Percentiles rank a stretch among this genome's conserved stretches.
Conservation (phyloP, 1,140 invertebrate genomes). For the Conus betulinus region DNA sequence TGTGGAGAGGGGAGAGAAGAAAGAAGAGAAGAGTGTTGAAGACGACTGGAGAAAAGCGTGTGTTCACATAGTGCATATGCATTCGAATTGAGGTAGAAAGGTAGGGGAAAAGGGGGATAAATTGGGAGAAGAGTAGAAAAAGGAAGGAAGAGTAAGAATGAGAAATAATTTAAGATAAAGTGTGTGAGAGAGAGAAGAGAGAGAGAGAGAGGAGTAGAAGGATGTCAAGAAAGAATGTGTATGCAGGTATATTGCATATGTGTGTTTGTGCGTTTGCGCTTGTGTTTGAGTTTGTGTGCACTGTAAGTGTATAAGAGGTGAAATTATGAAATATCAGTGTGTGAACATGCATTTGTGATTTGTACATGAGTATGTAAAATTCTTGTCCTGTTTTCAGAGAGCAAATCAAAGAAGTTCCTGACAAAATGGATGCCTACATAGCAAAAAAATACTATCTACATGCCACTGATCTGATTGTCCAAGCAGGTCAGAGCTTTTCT, state of each 20-base stretch:
- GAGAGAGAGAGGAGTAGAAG: too few species aligned
- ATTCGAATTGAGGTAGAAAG: too few species aligned
- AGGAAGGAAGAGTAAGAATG: too few species aligned
- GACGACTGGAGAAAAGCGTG: too few species aligned
- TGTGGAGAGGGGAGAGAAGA: too few species aligned
- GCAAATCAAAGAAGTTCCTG: conserved; percentile 86
- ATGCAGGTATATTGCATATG: neutral
- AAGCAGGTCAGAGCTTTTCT: conserved; percentile 64
- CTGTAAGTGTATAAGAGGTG: neutral
- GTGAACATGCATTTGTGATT: neutral
- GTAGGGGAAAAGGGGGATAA: too few species aligned
- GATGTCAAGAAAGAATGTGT: neutral
- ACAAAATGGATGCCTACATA: conserved; percentile 83
- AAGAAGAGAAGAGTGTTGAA: too few species aligned
- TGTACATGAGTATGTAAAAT: too few species aligned
- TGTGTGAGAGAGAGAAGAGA: too few species aligned
- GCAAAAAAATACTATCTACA: conserved; percentile 88
- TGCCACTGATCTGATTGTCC: conserved; percentile 88
- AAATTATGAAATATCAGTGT: neutral
- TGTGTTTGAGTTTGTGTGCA: neutral
- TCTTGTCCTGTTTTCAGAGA: conserved; percentile 78
- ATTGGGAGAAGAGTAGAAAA: too few species aligned
- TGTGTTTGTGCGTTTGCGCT: neutral
- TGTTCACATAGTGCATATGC: too few species aligned
- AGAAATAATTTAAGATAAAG: too few species aligned